Evolutionary conservation across 2,888 invertebrate genomes (phyloP).

Genomic region (Troglohyphantes excavatus): DNA sequence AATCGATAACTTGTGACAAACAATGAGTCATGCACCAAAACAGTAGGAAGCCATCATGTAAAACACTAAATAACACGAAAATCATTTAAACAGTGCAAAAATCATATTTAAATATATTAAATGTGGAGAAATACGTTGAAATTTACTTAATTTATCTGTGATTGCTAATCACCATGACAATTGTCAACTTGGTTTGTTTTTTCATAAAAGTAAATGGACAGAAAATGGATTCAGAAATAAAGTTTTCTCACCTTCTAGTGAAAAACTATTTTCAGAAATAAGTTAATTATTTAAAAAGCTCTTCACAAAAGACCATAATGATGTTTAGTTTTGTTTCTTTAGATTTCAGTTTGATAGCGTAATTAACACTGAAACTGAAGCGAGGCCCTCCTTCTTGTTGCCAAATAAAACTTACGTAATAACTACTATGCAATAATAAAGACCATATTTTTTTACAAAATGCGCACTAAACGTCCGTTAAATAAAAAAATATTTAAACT

Average conservation of each 20-base stretch:
- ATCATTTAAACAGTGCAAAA: not conserved
- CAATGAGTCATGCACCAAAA: slow-evolving; percentile 35
- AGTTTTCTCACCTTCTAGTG: slow-evolving; percentile 22
- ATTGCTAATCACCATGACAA: not conserved
- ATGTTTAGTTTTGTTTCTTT: slow-evolving; percentile 44
- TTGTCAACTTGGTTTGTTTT: slow-evolving; percentile 27
- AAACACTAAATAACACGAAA: not conserved
- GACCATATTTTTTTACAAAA: no score
- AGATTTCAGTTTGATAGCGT: slow-evolving; percentile 43
- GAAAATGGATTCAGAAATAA: not conserved
- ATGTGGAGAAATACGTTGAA: not conserved
- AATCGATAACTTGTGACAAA: slow-evolving; percentile 56
- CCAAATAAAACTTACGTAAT: slow-evolving; percentile 5
- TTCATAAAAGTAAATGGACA: slow-evolving; percentile 10
- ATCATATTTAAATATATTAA: no score
- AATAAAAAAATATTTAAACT: no score
- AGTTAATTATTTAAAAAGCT: not conserved
- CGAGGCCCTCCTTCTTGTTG: slow-evolving; percentile 18
- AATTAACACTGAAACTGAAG: slow-evolving; percentile 62
- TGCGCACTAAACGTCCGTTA: no score
- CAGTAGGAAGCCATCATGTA: not conserved
- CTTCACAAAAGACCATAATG: slow-evolving; percentile 38
- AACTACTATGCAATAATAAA: no score
- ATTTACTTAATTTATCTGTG: not conserved
- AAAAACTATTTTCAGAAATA: not conserved